Conservation (phyloP, 2,797 vertebrate genomes). For the Typhlichthys eigenmanni region DNA sequence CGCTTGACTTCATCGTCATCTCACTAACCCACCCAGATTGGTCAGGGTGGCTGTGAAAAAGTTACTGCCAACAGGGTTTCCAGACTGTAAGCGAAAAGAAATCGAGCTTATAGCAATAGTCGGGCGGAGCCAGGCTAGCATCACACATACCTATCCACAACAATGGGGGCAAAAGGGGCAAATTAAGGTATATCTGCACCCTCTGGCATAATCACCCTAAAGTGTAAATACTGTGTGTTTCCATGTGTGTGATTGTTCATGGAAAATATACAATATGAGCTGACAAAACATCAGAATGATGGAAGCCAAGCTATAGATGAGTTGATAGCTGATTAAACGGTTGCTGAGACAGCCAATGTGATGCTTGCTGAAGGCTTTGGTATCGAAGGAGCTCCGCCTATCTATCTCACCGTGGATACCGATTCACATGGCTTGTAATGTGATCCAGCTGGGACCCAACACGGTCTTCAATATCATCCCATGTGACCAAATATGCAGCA, state of each 20-base stretch:
- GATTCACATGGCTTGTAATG: neutral
- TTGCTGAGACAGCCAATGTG: too few relatives aligned
- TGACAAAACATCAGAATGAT: slow-evolving; percentile 3
- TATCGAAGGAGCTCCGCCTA: too few relatives aligned
- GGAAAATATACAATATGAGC: slow-evolving; percentile 28
- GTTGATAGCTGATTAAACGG: too few relatives aligned
- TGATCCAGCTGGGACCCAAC: neutral
- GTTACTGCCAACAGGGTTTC: too few relatives aligned
- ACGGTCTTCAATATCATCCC: neutral
- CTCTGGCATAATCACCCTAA: slow-evolving; percentile 69
- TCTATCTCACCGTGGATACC: neutral
- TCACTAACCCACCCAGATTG: too few relatives aligned
- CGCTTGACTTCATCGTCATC: too few relatives aligned
- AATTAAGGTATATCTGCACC: slow-evolving; percentile 73
- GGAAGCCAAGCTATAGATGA: too few relatives aligned
- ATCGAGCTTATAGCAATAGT: neutral
- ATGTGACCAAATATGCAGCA: neutral
- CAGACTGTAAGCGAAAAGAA: neutral
- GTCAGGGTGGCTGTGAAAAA: too few relatives aligned
- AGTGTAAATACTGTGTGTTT: slow-evolving; percentile 48
- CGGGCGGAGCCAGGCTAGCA: too few relatives aligned
- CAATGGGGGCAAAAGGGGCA: slow-evolving; percentile 59
- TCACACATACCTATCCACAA: slow-evolving; percentile 40
- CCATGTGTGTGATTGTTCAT: slow-evolving; percentile 22
- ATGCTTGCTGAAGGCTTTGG: too few relatives aligned